A percentile compares a stretch with the other conserved stretches of the same genome.
These are phyloP conservation scores for Mesodorylaimus sp. DNA, from an alignment of 2,888 invertebrate species.

Conservation along the genomic window DNA sequence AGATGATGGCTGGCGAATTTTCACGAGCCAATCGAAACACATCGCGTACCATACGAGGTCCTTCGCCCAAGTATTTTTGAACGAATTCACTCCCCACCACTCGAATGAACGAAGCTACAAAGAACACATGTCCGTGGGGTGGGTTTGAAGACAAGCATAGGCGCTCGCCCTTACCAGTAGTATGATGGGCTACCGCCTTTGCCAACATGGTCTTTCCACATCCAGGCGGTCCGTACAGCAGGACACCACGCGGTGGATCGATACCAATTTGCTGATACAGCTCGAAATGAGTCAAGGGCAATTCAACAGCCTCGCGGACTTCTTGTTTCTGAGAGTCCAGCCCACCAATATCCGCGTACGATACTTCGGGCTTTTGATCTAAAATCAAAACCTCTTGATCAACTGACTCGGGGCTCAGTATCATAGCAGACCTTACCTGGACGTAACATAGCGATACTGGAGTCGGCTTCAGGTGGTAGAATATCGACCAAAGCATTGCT, in stretches of 20 bases:
- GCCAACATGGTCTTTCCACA: conserved; percentile 99
- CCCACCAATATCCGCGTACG: conserved; percentile 92
- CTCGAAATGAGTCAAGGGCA: conserved; percentile 93
- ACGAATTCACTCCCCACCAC: conserved; percentile 99
- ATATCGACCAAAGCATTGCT: conserved; percentile 99
- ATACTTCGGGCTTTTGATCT: conserved; percentile 95
- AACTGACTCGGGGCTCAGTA: too few relatives aligned
- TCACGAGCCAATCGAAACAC: conserved; percentile 96
- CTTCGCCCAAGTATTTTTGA: conserved; percentile 95
- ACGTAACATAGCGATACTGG: conserved; percentile 92
- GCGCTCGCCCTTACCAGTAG: conserved; percentile 47
- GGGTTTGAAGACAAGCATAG: background rate
- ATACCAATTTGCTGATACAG: conserved; percentile 91
- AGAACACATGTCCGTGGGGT: background rate
- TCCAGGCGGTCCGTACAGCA: conserved; percentile 97
- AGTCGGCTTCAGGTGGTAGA: conserved; percentile 93
- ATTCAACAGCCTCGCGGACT: conserved; percentile 90
- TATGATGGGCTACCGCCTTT: conserved; percentile 94
- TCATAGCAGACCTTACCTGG: conserved; percentile 50
- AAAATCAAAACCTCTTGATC: conserved; percentile 12
- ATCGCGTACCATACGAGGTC: conserved; percentile 96
- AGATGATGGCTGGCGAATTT: conserved; percentile 96
- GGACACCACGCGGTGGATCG: conserved; percentile 88
- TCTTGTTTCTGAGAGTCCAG: conserved; percentile 99
- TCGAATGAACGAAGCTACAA: conserved; percentile 74